Evolutionary conservation across 2,888 invertebrate species (phyloP), one percentile per base, ranked within the genome.

Genomic region (Nysson spinosus): DNA sequence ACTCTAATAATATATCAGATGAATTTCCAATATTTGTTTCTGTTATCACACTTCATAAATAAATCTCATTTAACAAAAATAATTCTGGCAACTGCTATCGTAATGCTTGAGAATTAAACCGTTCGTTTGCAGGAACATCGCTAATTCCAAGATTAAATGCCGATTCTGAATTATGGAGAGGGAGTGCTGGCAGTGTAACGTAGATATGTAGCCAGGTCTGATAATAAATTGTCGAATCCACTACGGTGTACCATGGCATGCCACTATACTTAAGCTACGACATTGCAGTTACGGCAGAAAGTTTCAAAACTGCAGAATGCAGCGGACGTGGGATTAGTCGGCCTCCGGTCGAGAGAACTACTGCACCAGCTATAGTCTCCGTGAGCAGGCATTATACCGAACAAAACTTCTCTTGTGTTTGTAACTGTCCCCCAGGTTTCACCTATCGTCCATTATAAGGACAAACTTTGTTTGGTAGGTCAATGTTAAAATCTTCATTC

Each of bases 261-360:
- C 42, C 56, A 57, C 67, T 77, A 75, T 78, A 75, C 79, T 83
- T 80, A 80, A 82, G 79, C 81, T 77, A 72, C 78, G 71, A 51
- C 50, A 69, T 69, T 68, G 75, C 77, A 76, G 79, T 84, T 81
- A 80, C 77, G 71, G 57, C 62, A 60, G 78, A 82, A 84, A 85
- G 83, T 85, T 85, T 83, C 81, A 80, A 85, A 85, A 83, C 81
- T 85, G 83, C 79, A 81, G 80, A 83, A 83, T 81, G 79, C 79
- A 79, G 73, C 82, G 84, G 80, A 81, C 78, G 80, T 75, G 77
- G 81, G 84, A 85, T 85, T 85, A 84, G 79, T 80, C 76, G 71
- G 78, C 73, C 69, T 75, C 63, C 69, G 64, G 34, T 51, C 34
- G 26, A 35, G 55, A 37, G 52, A 66, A 34, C 40, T 24, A 42